Evolutionary conservation across 2,888 invertebrate genomes (phyloP), one percentile per base, ranked within the genome.

Genomic region (Operophtera brumata): DNA sequence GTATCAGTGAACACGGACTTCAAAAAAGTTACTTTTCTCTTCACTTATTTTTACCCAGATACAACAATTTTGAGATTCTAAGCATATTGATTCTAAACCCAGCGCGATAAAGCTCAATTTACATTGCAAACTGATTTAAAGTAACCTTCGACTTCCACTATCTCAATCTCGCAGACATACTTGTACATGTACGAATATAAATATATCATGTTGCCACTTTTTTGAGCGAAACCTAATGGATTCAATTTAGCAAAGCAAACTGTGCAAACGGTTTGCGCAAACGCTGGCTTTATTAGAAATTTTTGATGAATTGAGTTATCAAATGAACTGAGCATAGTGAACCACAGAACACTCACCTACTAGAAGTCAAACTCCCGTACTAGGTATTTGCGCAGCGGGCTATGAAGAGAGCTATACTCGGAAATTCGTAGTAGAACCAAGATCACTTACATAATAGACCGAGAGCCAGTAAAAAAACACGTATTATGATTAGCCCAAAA

Each of bases 291-390:
- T 58, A 42, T 51, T 57, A 57, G 60, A 65, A 64, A 63, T 56
- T 61, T 70, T 61, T 71, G 70, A 73, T 69, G 65, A 65, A 73
- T 70, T 52, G 65, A 41, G 59, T 47, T 63, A 61, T 67, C 62
- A 36, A 30, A 32, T 43, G 7, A 39, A 62, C 45, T 54, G 45
- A 8, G 36, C 36, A 42, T 37, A 43, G 25, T 20, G 20, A 20
- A 20, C 20, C 20, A 20, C 20, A 20, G 20, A 20, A 20, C 20
- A 20, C 20, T 20, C 20, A 20, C 20, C 4, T 20, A 4, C 20
- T 20, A 20, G 4, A 20, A 20, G 20, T 20, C 20, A 20, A 20
- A 20, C 20, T 20, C 20, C 20, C 20, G 20, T 4, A 20, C 20
- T 20, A 20, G 20, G 20, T 20, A 3, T 4, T 20, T 2, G 20